These are phyloP conservation scores for Theonella swinhoei DNA, from an alignment of 37 sponge, comb jelly and placozoan species.

Conservation along the genomic window DNA sequence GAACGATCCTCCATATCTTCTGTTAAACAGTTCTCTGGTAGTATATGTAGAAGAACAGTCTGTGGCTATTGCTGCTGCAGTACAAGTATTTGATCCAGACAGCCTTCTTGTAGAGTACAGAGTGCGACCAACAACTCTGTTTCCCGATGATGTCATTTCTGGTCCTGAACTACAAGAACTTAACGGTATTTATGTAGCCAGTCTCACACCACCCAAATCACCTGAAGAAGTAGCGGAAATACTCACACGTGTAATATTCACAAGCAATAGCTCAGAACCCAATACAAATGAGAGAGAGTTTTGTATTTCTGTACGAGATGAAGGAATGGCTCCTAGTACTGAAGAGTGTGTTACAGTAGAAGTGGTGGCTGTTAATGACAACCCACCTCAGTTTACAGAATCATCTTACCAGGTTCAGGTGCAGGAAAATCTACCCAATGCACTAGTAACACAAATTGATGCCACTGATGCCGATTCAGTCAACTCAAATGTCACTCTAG, in stretches of 20 bases:
- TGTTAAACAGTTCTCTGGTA: slow-evolving; percentile 2
- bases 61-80: slow-evolving; percentile 13
- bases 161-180: neutral
- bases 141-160: slow-evolving; percentile 24
- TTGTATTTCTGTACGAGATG: slow-evolving; percentile 49
- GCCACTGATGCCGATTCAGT: slow-evolving; percentile 60
- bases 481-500: neutral
- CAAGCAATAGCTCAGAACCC: slow-evolving; percentile 46
- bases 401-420: slow-evolving; percentile 8
- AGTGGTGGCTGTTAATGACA: slow-evolving; percentile 49
- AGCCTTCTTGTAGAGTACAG: neutral
- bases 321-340: slow-evolving; percentile 16
- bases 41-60: slow-evolving; percentile 42
- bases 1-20: slow-evolving; percentile 57
- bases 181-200: neutral
- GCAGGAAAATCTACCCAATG: slow-evolving; percentile 16
- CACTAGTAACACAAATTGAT: neutral
- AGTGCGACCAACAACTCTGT: neutral
- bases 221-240: slow-evolving; percentile 10
- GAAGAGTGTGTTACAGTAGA: slow-evolving; percentile 20
- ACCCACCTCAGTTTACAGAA: slow-evolving; percentile 35
- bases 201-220: neutral
- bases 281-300: slow-evolving; percentile 18
- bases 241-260: slow-evolving; percentile 20
- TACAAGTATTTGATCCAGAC: slow-evolving; percentile 30